Evolutionary conservation across 2,113 vertebrate species (phyloP).

Genomic region (Centropristis striata): DNA sequence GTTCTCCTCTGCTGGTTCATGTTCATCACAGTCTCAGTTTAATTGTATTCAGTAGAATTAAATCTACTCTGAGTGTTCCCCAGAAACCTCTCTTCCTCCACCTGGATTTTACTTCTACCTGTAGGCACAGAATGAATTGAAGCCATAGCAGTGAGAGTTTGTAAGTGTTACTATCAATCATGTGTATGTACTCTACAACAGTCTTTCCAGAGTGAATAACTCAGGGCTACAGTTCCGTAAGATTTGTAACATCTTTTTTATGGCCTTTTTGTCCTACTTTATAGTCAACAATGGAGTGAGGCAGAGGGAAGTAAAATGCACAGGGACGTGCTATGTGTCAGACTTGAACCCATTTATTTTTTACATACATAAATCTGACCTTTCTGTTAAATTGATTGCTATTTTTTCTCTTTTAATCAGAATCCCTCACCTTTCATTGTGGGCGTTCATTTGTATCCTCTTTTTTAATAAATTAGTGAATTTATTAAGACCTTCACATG

Average conservation of each 20-base stretch:
- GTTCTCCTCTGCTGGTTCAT: not conserved
- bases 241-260: constrained; percentile 6
- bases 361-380: not conserved
- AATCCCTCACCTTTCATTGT: not conserved
- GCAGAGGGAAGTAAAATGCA: not conserved
- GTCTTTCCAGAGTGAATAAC: constrained; percentile 4
- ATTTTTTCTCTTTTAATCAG: not conserved
- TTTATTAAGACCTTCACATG: not conserved
- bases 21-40: not conserved
- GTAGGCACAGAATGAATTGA: constrained; percentile 1
- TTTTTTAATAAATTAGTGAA: not conserved
- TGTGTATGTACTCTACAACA: not conserved
- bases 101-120: constrained; percentile 13
- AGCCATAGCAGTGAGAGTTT: not conserved
- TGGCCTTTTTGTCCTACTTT: not conserved
- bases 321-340: not conserved
- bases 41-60: constrained; percentile 9
- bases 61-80: not conserved
- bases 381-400: not conserved
- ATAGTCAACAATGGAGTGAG: not conserved
- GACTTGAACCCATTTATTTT: not conserved
- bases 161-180: constrained; percentile 16
- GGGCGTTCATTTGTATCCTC: not conserved
- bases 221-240: not conserved
- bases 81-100: not conserved